Conservation (phyloP, 2,113 vertebrate genomes). For the Eptesicus fuscus region DNA sequence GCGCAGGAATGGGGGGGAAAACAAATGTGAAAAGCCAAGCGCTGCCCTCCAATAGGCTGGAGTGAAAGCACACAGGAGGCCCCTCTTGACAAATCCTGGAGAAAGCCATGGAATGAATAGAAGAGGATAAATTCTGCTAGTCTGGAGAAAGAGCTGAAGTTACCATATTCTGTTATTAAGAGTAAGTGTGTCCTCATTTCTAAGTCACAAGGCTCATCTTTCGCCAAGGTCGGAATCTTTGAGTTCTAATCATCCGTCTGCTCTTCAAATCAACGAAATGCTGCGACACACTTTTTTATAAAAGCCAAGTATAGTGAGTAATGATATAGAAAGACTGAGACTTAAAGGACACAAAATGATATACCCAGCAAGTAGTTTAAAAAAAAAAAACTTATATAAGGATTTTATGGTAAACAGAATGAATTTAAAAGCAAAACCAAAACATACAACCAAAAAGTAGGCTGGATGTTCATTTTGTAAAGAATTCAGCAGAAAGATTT, state of each 20-base stretch:
- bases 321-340: background rate
- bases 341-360: background rate
- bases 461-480: background rate
- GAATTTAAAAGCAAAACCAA: background rate
- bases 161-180: background rate
- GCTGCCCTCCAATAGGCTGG: background rate
- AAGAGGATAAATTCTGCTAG: background rate
- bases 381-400: background rate
- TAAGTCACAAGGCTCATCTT: background rate
- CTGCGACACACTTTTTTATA: background rate
- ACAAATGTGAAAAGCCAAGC: background rate
- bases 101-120: background rate
- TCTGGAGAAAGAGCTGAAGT: background rate
- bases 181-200: background rate
- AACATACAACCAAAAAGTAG: background rate
- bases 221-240: background rate
- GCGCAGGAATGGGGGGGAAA: background rate
- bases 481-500: background rate
- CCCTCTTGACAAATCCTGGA: too few species aligned
- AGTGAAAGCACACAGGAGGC: rapidly evolving
- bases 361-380: background rate
- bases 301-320: background rate
- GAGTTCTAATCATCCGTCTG: background rate
- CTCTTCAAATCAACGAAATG: background rate
- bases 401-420: background rate